A percentile compares a stretch with the other conserved stretches of the same genome.
These are phyloP conservation scores for Allacma fusca DNA, from an alignment of 2,888 invertebrate genomes.

Conservation along the genomic window DNA sequence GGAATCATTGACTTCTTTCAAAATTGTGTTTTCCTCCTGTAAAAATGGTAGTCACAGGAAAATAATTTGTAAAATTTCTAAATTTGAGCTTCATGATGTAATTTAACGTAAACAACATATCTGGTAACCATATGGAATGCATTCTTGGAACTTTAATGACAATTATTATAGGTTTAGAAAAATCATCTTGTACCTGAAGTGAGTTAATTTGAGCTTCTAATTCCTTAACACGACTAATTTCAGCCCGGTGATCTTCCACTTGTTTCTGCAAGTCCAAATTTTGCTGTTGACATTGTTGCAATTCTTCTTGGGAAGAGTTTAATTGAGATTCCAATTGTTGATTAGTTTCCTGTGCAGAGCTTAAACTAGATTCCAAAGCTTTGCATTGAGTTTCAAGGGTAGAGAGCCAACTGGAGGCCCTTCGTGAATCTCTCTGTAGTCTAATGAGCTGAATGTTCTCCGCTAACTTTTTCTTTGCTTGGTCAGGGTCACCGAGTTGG, in stretches of 20 bases:
- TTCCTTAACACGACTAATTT: conserved; percentile 51
- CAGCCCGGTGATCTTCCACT: conserved; percentile 50
- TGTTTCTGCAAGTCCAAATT: conserved; percentile 53
- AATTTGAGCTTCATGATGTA: too few species aligned
- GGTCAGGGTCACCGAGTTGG: conserved; percentile 48
- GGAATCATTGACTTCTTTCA: conserved; percentile 55
- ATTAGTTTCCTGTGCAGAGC: conserved; percentile 48
- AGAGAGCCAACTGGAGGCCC: conserved; percentile 57
- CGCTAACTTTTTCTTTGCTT: conserved; percentile 54
- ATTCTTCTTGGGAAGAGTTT: conserved; percentile 49
- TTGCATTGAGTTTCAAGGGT: conserved; percentile 56
- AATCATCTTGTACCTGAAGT: conserved; percentile 34
- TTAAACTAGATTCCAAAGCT: conserved; percentile 50
- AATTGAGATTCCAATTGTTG: conserved; percentile 54
- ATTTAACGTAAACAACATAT: too few species aligned
- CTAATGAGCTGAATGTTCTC: conserved; percentile 59
- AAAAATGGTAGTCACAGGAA: too few species aligned
- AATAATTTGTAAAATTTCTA: too few species aligned
- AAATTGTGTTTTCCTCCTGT: conserved; percentile 57
- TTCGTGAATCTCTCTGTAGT: conserved; percentile 55
- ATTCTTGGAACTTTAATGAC: too few species aligned
- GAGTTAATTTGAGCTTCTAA: conserved; percentile 49
- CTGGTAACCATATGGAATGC: too few species aligned
- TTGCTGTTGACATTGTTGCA: conserved; percentile 51
- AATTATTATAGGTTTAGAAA: too few species aligned